Percentiles rank a stretch among this genome's conserved stretches.
These are phyloP conservation scores for Lamellibrachia satsuma DNA, from an alignment of 2,888 invertebrate species.

Conservation along the genomic window DNA sequence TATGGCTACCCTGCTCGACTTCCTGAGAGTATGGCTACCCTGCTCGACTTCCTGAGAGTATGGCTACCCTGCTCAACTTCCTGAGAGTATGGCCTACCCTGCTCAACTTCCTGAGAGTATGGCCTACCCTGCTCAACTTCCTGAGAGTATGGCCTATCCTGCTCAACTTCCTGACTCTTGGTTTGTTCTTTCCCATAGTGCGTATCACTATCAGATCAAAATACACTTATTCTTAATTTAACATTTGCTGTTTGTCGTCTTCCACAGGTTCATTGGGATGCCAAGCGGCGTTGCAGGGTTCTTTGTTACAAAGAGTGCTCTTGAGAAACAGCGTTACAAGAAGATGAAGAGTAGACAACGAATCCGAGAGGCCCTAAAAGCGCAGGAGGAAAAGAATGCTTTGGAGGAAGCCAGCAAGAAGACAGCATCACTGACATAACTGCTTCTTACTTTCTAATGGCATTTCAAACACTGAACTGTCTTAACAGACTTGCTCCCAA, in stretches of 20 bases:
- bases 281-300: not conserved
- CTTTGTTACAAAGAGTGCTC: conserved; percentile 2
- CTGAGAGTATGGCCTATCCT: no score
- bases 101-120: no score
- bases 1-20: no score
- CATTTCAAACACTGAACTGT: not conserved
- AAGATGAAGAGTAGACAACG: conserved; percentile 10
- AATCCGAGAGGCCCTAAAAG: not conserved
- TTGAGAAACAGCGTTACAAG: conserved; percentile 17
- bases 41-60: no score
- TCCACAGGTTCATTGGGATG: not conserved
- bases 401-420: not conserved
- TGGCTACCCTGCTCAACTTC: no score
- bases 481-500: not conserved
- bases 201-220: no score
- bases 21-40: no score
- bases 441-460: not conserved
- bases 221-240: not conserved
- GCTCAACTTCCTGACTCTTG: no score
- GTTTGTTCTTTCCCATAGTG: no score
- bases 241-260: not conserved
- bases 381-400: not conserved
- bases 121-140: no score
- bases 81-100: no score
- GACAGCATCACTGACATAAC: not conserved